Conservation (phyloP, 2,888 invertebrate genomes). For the Luffia ferchaultella region DNA sequence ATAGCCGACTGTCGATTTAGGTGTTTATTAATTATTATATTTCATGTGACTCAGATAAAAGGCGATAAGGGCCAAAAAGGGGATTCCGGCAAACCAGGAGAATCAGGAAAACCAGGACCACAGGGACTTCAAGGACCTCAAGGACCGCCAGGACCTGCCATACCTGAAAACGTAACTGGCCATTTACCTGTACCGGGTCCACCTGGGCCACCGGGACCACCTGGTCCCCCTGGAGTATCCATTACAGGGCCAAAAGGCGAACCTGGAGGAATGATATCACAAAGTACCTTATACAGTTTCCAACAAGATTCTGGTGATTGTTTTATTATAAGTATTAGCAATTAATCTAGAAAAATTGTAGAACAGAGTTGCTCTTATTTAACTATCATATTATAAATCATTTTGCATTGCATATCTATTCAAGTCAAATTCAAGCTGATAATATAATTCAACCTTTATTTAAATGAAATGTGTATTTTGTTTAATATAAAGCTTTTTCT, state of each 20-base stretch:
- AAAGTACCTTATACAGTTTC: neutral
- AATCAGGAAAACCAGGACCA: constrained; percentile 1
- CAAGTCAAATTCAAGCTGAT: too few species aligned
- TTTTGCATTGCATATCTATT: too few species aligned
- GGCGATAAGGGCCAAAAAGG: constrained; percentile 41
- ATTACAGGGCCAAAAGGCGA: constrained; percentile 40
- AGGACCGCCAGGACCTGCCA: constrained; percentile 27
- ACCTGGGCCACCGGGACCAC: constrained; percentile 28
- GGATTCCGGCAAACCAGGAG: constrained; percentile 22
- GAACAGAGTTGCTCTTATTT: too few species aligned
- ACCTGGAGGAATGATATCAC: constrained; percentile 25
- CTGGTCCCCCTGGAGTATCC: constrained; percentile 15
- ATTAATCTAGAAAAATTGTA: too few species aligned
- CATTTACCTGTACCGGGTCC: constrained; percentile 22
- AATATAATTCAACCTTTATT: too few species aligned
- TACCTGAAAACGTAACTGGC: neutral
- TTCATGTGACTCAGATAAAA: constrained; percentile 25
- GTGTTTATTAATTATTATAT: neutral
- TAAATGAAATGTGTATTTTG: too few species aligned
- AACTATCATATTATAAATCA: too few species aligned
- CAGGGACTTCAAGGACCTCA: constrained; percentile 15
- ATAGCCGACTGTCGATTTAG: neutral
- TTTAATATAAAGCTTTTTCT: too few species aligned
- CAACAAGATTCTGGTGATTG: neutral
- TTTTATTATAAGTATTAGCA: too few species aligned